Base-by-base conservation (phyloP, 2,113 vertebrate genomes). In the Rhegmatorhina hoffmannsi region DNA sequence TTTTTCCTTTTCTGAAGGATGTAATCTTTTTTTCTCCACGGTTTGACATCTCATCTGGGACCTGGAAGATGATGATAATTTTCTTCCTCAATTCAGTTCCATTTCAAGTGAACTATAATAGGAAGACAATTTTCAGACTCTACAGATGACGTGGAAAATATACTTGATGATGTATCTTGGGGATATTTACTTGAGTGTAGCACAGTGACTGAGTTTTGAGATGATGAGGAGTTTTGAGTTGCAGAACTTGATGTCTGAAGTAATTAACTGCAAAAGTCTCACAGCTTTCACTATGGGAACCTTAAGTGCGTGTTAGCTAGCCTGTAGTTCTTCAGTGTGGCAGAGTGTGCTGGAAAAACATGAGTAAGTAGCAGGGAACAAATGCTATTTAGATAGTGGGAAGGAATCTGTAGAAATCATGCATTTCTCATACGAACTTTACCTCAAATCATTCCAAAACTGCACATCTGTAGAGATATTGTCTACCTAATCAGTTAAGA, bases 81-180 rank as follows among this genome's bases (percentile, higher is more conserved):
- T 95, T 50, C 19, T 44, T 85, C 80, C 69, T 68, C 67, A 88
- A 11, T 75, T 89, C 13, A 18, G 36, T 89, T 94, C 67, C 28
- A 46, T 94, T 91, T 94, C 43, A 90, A 84, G 72, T 78, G 81
- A 87, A 59, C 28, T 64, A 28, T 73, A 90, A 88, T 72, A 81
- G 44, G 69, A 85, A 56, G 85, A 68, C 25, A 38, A 69, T 88
- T 92, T 94, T 84, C 40, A 91, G 33, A 47, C 74, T 87, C 70
- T 89, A 44, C 56, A 83, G 55, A 87, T 94, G 81, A 62, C 1
- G 1, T 78, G 69, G 47, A 70, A 89, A 94, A 82, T 84, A 59
- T 43, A 47, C 73, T 89, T 94, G 78, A 92, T 93, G 87, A 64
- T 92, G 72, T 70, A 46, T 91, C 82, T 78, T 83, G 50, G 53